Percentiles rank a stretch among this genome's conserved stretches.
Conservation (phyloP, 2,888 invertebrate species). For the Tribolium freemani region DNA sequence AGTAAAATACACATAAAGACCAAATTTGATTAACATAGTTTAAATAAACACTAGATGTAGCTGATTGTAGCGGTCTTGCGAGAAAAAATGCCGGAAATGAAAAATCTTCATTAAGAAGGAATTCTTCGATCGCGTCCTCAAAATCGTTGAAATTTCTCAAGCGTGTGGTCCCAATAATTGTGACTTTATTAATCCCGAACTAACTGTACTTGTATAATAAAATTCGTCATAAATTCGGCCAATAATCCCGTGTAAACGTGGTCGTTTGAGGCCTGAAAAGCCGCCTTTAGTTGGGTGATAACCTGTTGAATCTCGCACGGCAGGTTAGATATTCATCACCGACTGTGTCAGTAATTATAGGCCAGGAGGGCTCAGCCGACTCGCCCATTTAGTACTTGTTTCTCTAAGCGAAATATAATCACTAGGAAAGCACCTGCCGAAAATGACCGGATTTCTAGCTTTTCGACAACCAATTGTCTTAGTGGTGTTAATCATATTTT, state of each 20-base stretch:
- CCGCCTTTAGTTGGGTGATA: conserved; percentile 48
- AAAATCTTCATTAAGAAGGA: too few relatives aligned
- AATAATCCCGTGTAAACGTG: conserved; percentile 20
- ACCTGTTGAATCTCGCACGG: conserved; percentile 56
- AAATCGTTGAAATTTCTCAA: too few relatives aligned
- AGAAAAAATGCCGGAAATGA: neutral
- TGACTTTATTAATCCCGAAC: too few relatives aligned
- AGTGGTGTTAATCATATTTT: conserved; percentile 25
- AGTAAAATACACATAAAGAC: too few relatives aligned
- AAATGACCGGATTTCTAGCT: conserved; percentile 28
- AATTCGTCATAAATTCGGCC: neutral
- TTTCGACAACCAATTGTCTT: conserved; percentile 31
- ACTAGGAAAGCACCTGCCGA: conserved; percentile 43
- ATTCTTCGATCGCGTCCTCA: too few relatives aligned
- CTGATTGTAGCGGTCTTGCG: too few relatives aligned
- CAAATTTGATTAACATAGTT: too few relatives aligned
- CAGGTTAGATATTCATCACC: conserved; percentile 58
- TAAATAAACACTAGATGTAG: too few relatives aligned
- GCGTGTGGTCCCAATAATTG: too few relatives aligned
- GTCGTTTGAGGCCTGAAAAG: conserved; percentile 5
- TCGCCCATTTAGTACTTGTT: conserved; percentile 36
- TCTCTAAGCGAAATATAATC: conserved; percentile 55
- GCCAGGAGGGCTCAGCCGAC: conserved; percentile 37
- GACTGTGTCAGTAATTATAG: conserved; percentile 55
- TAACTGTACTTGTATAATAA: neutral